Evolutionary conservation across 1,140 invertebrate genomes (phyloP).

Genomic region (Ditylenchus dipsaci): DNA sequence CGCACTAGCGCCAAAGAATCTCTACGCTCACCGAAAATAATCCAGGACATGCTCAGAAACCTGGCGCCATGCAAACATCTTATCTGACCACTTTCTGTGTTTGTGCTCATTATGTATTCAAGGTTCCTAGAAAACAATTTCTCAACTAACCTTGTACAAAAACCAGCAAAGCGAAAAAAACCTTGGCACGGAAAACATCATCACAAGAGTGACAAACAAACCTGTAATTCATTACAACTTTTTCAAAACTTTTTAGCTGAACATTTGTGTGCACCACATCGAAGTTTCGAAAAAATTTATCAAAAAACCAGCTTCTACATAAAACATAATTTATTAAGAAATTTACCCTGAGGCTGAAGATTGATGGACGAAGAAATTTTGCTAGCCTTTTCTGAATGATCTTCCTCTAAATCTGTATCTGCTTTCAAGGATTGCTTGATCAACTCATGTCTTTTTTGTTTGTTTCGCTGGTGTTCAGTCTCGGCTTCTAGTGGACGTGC

Average conservation of each 20-base stretch:
- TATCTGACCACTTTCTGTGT: conserved; percentile 48
- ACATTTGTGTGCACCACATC: no score
- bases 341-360: conserved; percentile 6
- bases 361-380: conserved; percentile 12
- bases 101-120: conserved; percentile 39
- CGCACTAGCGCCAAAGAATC: not conserved
- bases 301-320: no score
- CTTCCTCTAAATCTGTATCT: not conserved
- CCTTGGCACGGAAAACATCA: conserved; percentile 39
- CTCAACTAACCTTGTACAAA: conserved; percentile 13
- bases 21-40: conserved; percentile 45
- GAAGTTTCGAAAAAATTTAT: no score
- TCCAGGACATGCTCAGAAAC: conserved; percentile 56
- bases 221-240: conserved; percentile 21
- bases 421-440: not conserved
- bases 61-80: conserved; percentile 51
- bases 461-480: not conserved
- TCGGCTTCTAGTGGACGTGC: conserved; percentile 31
- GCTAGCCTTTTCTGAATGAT: not conserved
- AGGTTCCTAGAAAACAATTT: conserved; percentile 24
- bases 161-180: conserved; percentile 29
- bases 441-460: conserved; percentile 7
- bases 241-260: no score
- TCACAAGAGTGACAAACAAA: conserved; percentile 38
- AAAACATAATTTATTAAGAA: not conserved